Evolutionary conservation across 2,888 invertebrate genomes (phyloP).

Genomic region (Oscheius sp.): DNA sequence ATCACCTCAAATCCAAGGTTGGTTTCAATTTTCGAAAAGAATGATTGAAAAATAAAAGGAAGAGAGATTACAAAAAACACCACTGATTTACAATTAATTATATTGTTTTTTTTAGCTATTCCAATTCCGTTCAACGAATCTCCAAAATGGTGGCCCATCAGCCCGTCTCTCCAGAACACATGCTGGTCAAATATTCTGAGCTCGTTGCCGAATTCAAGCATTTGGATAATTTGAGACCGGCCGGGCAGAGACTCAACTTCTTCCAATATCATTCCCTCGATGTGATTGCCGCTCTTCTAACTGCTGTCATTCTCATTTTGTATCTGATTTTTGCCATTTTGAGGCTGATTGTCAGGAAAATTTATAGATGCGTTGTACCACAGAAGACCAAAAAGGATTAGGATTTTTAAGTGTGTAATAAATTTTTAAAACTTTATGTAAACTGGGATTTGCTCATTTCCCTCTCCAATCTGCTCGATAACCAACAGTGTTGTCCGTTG

Average conservation of each 20-base stretch:
- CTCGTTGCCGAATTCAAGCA: constrained; percentile 57
- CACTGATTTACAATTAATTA: too few relatives aligned
- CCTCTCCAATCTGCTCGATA: too few relatives aligned
- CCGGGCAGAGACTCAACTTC: constrained; percentile 49
- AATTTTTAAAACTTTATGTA: too few relatives aligned
- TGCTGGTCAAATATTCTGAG: constrained; percentile 56
- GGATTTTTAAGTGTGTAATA: too few relatives aligned
- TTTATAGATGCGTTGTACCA: background rate
- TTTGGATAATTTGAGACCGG: constrained; percentile 48
- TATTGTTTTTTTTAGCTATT: background rate
- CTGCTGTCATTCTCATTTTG: constrained; percentile 31
- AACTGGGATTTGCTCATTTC: too few relatives aligned
- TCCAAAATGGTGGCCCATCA: constrained; percentile 50
- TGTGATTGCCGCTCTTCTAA: constrained; percentile 41
- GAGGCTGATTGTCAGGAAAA: background rate
- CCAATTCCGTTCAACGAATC: background rate
- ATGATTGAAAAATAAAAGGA: background rate
- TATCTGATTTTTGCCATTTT: constrained; percentile 28
- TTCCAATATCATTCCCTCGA: constrained; percentile 56
- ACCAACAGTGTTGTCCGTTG: too few relatives aligned
- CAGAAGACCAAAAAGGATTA: too few relatives aligned
- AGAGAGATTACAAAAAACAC: background rate
- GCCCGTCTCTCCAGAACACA: constrained; percentile 50
- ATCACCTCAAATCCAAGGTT: constrained; percentile 22
- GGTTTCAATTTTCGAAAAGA: background rate